Percentiles rank a stretch among this genome's conserved stretches.
Evolutionary conservation across 1,140 invertebrate species (phyloP).

Genomic region (Philotrypesis tridentata): DNA sequence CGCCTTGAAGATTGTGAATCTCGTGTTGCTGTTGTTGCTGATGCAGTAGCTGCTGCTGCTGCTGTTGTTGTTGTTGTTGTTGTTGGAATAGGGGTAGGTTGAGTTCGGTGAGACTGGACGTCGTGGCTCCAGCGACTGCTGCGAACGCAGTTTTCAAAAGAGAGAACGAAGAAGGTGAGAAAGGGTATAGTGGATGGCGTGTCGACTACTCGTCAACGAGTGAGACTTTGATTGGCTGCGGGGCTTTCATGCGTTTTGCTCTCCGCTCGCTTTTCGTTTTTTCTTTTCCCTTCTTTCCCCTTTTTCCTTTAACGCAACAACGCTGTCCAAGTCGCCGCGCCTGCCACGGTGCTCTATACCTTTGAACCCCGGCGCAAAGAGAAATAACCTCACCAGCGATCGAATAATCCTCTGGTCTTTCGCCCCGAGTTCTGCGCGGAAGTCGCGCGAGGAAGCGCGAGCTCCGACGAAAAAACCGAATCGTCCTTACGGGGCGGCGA

Average conservation of each 20-base stretch:
- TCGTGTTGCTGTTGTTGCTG: constrained; percentile 29
- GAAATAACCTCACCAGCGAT: no score
- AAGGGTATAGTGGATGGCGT: not conserved
- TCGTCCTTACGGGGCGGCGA: no score
- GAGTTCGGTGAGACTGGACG: not conserved
- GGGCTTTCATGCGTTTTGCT: not conserved
- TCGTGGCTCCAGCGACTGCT: not conserved
- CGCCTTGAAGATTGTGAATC: not conserved
- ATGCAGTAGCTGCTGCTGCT: not conserved
- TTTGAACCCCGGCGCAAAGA: no score
- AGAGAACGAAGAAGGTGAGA: not conserved
- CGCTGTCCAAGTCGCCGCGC: no score
- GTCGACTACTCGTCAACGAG: not conserved
- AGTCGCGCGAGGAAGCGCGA: no score
- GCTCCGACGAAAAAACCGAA: no score
- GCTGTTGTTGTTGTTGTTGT: constrained; percentile 26
- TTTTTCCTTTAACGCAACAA: not conserved
- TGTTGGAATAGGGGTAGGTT: not conserved
- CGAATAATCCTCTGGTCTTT: no score
- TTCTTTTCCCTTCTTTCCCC: not conserved
- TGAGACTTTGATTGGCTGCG: not conserved
- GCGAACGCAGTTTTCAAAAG: not conserved
- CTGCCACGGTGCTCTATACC: no score
- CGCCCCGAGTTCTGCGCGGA: no score
- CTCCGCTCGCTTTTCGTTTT: no score